Conservation (phyloP, 1,140 invertebrate species). For the Achatina immaculata region DNA sequence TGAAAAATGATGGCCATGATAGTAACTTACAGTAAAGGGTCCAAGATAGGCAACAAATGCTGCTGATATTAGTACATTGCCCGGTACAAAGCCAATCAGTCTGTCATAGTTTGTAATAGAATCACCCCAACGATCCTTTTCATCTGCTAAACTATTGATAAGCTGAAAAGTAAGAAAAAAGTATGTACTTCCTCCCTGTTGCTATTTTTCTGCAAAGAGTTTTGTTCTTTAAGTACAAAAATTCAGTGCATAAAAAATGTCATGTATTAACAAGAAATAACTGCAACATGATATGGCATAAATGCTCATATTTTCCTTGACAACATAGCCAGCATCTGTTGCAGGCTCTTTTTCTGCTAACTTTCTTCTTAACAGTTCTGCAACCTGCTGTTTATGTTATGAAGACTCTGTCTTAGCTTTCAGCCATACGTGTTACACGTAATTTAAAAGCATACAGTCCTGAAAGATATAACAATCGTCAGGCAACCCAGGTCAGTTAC, state of each 20-base stretch:
- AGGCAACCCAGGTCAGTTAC: no score
- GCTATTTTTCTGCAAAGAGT: neutral
- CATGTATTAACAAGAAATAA: neutral
- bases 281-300: no score
- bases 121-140: constrained; percentile 70
- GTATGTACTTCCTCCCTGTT: neutral
- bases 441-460: no score
- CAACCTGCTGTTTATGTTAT: no score
- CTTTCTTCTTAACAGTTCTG: no score
- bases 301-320: no score
- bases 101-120: constrained; percentile 64
- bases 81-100: constrained; percentile 67
- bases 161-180: constrained; percentile 55
- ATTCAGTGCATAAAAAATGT: neutral
- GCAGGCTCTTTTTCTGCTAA: no score
- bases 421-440: no score
- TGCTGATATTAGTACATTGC: constrained; percentile 69
- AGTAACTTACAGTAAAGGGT: constrained; percentile 68
- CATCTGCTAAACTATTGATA: constrained; percentile 70
- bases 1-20: no score
- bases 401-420: no score
- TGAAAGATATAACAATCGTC: no score
- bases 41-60: constrained; percentile 71
- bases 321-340: no score
- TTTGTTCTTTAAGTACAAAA: neutral